Conservation (phyloP, 2,113 vertebrate genomes). For the Setophaga kirtlandii region DNA sequence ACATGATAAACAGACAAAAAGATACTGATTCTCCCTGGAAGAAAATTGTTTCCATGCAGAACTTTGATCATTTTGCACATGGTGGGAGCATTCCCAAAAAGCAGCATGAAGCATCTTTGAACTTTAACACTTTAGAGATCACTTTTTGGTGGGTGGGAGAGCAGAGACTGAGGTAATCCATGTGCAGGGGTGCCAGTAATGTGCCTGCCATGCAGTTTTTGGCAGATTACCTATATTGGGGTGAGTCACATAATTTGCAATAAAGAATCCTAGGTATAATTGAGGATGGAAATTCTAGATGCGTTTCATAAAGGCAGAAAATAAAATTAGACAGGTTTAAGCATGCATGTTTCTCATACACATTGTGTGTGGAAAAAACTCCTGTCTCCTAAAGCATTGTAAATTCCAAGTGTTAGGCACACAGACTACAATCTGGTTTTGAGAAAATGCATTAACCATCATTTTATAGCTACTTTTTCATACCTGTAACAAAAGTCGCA, state of each 20-base stretch:
- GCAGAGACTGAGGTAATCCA: neutral
- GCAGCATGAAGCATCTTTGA: neutral
- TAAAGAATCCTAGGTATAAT: neutral
- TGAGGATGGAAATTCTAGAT: conserved; percentile 42
- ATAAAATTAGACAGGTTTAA: conserved; percentile 23
- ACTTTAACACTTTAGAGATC: neutral
- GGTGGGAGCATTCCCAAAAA: neutral
- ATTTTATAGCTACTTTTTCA: neutral
- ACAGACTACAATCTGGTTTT: neutral
- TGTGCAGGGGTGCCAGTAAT: neutral
- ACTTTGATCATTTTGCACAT: neutral
- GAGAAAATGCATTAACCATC: neutral
- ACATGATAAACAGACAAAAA: neutral
- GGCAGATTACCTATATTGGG: neutral
- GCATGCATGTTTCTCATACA: neutral
- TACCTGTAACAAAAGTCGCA: neutral
- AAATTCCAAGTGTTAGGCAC: neutral
- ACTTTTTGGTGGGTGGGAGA: neutral
- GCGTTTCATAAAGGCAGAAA: neutral
- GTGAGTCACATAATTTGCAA: neutral
- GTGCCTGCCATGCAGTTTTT: neutral
- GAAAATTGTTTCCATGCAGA: neutral
- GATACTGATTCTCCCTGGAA: neutral
- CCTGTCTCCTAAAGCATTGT: neutral
- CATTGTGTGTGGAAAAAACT: neutral